Conservation (phyloP, 1,140 invertebrate species). For the Achatina immaculata region DNA sequence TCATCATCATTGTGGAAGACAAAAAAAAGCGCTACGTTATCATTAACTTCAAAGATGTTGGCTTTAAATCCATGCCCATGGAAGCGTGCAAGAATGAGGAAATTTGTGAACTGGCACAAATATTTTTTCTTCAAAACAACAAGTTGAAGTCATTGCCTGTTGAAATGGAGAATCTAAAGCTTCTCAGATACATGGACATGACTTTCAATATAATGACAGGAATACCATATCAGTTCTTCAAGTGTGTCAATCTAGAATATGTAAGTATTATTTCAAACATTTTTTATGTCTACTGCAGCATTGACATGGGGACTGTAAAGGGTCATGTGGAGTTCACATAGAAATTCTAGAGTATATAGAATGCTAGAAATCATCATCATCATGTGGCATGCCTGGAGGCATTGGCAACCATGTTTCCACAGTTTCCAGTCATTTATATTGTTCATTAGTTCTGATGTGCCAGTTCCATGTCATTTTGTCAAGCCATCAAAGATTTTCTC, state of each 20-base stretch:
- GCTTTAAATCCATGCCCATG: conserved; percentile 58
- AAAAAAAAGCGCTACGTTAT: conserved; percentile 46
- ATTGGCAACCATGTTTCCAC: too few species aligned
- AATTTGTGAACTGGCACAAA: conserved; percentile 50
- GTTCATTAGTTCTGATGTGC: too few species aligned
- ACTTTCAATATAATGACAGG: conserved; percentile 56
- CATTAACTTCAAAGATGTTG: conserved; percentile 55
- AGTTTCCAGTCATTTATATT: too few species aligned
- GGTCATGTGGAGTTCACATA: too few species aligned
- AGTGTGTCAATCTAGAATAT: conserved; percentile 20
- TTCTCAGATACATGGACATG: conserved; percentile 55
- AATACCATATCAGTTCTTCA: conserved; percentile 59
- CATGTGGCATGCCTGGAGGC: too few species aligned
- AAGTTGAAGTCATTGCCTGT: conserved; percentile 64
- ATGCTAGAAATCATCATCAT: too few species aligned
- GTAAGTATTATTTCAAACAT: too few species aligned
- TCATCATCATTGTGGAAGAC: conserved; percentile 47
- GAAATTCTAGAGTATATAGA: too few species aligned
- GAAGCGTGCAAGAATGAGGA: conserved; percentile 69
- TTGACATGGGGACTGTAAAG: too few species aligned
- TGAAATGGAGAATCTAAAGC: conserved; percentile 56
- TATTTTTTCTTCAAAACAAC: conserved; percentile 60
- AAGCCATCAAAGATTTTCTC: too few species aligned
- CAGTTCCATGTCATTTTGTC: too few species aligned
- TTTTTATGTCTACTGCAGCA: too few species aligned